phyloP scores from a whole-genome alignment of 2,797 vertebrate species.

The Decapterus maruadsi region DNA sequence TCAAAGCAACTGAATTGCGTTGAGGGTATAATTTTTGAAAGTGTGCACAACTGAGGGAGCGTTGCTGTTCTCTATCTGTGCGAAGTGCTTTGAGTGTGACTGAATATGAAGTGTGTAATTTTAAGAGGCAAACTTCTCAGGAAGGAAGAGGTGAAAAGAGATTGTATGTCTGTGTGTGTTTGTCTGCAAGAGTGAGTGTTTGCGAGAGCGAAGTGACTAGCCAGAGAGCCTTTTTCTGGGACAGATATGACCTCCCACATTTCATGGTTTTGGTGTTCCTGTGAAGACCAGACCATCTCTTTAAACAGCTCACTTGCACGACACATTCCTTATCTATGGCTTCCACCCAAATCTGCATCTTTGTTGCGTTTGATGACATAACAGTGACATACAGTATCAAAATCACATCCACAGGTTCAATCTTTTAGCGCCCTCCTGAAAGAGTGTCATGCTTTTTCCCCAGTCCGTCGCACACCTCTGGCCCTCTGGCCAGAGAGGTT shows the following conservation, averaged over 20 bases:
- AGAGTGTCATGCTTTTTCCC: slow-evolving; percentile 37
- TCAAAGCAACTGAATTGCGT: slow-evolving; percentile 45
- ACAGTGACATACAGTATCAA: not conserved
- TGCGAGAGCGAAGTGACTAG: not conserved
- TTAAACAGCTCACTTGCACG: not conserved
- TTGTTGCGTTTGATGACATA: not conserved
- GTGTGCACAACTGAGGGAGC: slow-evolving; percentile 32
- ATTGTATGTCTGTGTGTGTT: slow-evolving; percentile 4
- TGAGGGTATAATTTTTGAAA: slow-evolving; percentile 53
- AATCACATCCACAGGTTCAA: slow-evolving; percentile 21
- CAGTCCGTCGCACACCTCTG: slow-evolving; percentile 44
- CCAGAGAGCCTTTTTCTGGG: not conserved
- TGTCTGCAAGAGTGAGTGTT: not conserved
- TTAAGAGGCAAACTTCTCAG: slow-evolving; percentile 44
- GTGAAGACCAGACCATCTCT: not conserved
- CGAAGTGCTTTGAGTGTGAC: slow-evolving; percentile 34
- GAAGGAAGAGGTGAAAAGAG: slow-evolving; percentile 30
- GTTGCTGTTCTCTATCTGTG: slow-evolving; percentile 33
- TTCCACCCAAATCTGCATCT: not conserved
- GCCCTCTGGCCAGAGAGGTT: slow-evolving; percentile 52
- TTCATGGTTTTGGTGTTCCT: not conserved
- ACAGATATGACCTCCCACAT: slow-evolving; percentile 1
- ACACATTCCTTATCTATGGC: slow-evolving; percentile 7
- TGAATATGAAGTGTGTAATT: slow-evolving; percentile 50
- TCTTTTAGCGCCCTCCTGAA: slow-evolving; percentile 31